phyloP scores from a whole-genome alignment of 2,888 invertebrate species.

The Dasysyrphus tricinctus region DNA sequence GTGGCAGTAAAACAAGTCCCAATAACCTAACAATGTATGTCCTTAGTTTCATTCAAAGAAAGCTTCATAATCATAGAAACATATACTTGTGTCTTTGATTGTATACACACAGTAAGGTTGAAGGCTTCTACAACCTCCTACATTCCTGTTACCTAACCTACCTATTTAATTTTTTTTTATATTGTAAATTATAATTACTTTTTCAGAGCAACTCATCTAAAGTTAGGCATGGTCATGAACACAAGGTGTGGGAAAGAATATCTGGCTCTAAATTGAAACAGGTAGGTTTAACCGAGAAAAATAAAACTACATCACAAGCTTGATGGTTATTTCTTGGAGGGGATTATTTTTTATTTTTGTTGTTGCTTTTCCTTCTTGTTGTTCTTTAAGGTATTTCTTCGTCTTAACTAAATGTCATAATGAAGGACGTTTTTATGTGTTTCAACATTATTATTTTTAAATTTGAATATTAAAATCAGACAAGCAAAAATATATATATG shows the following conservation, averaged over 20 bases:
- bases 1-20: no score
- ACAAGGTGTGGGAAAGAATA: background rate
- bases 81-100: no score
- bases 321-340: background rate
- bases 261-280: slow-evolving; percentile 1
- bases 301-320: background rate
- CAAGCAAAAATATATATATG: background rate
- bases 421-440: slow-evolving; percentile 22
- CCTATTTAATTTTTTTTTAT: background rate
- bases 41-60: no score
- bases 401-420: slow-evolving; percentile 14
- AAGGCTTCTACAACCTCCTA: no score
- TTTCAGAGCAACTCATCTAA: slow-evolving; percentile 2
- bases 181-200: slow-evolving; percentile 19
- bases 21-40: no score
- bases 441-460: slow-evolving; percentile 20
- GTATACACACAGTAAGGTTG: no score
- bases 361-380: background rate
- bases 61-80: no score
- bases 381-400: background rate
- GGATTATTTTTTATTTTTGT: slow-evolving; percentile 5
- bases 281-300: background rate
- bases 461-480: slow-evolving; percentile 14
- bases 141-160: no score
- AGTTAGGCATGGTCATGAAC: background rate